Percentiles rank a stretch among this genome's conserved stretches.
Evolutionary conservation across 2,113 vertebrate species (phyloP).

Genomic region (Ophthalmolycus amberensis): DNA sequence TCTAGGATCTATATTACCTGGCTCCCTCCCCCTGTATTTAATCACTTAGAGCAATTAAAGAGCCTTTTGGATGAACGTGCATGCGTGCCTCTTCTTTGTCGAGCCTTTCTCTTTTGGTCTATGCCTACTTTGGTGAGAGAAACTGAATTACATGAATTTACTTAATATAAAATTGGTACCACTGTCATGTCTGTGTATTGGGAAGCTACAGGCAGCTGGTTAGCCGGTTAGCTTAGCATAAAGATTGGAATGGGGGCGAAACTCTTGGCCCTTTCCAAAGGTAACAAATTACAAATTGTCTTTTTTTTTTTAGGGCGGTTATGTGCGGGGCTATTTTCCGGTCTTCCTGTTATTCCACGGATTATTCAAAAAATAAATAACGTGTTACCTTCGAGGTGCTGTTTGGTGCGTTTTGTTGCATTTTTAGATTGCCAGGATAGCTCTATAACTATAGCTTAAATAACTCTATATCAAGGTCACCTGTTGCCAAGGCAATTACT

Average conservation of each 20-base stretch:
- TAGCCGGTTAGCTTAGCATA: background rate
- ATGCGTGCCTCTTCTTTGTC: conserved; percentile 40
- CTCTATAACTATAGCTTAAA: too few relatives aligned
- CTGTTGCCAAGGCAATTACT: conserved; percentile 72
- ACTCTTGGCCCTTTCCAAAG: too few relatives aligned
- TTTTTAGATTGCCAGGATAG: background rate
- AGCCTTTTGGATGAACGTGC: conserved; percentile 71
- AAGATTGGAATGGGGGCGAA: background rate
- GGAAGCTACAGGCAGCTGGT: background rate
- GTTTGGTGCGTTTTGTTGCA: background rate
- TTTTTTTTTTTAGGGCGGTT: background rate
- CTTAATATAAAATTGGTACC: background rate
- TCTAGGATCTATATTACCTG: conserved; percentile 83
- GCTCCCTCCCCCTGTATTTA: conserved; percentile 82
- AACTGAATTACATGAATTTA: background rate
- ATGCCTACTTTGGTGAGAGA: background rate
- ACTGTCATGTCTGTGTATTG: background rate
- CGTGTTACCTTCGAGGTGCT: too few relatives aligned
- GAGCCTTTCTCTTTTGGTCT: background rate
- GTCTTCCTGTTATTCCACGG: background rate
- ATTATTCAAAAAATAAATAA: background rate
- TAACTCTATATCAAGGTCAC: conserved; percentile 74
- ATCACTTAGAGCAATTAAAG: conserved; percentile 82
- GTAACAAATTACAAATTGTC: too few relatives aligned
- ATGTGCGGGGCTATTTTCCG: background rate